Evolutionary conservation across 1,140 invertebrate genomes (phyloP).

Genomic region (Drosophila nigrodunni): DNA sequence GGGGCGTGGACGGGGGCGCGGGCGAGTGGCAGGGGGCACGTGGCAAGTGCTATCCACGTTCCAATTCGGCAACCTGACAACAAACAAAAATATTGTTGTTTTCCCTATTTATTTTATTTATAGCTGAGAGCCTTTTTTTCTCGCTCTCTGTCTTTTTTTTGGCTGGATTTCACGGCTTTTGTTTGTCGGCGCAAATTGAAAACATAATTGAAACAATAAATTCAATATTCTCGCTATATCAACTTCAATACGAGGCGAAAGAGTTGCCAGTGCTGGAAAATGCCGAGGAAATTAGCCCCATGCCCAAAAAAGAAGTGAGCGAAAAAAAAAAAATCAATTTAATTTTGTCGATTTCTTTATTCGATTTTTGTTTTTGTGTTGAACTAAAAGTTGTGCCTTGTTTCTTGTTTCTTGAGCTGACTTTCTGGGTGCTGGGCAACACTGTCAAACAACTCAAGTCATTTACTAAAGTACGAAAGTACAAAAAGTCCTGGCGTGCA

Average conservation of each 20-base stretch:
- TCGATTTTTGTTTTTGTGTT: not conserved
- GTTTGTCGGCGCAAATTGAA: conserved; percentile 81
- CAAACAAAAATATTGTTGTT: conserved; percentile 43
- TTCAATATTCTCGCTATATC: conserved; percentile 42
- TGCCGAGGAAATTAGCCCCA: conserved; percentile 42
- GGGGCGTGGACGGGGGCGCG: not conserved
- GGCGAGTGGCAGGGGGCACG: not conserved
- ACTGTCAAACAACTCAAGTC: conserved; percentile 72
- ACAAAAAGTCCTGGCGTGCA: conserved; percentile 57
- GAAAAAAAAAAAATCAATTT: conserved; percentile 48
- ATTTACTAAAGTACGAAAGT: conserved; percentile 69
- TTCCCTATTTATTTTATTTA: conserved; percentile 70
- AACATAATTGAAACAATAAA: conserved; percentile 83
- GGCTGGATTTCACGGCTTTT: conserved; percentile 63
- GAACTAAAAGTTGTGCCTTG: conserved; percentile 48
- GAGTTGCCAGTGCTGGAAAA: conserved; percentile 48
- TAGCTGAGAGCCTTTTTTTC: conserved; percentile 65
- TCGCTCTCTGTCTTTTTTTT: conserved; percentile 26
- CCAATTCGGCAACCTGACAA: conserved; percentile 60
- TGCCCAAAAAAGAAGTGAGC: conserved; percentile 2
- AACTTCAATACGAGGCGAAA: conserved; percentile 32
- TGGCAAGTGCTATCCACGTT: conserved; percentile 9
- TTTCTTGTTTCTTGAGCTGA: not conserved
- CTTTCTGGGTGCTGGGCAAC: conserved; percentile 40
- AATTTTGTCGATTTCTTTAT: conserved; percentile 40